phyloP scores from a whole-genome alignment of 2,888 invertebrate species.

The Iselma pallidipennis region DNA sequence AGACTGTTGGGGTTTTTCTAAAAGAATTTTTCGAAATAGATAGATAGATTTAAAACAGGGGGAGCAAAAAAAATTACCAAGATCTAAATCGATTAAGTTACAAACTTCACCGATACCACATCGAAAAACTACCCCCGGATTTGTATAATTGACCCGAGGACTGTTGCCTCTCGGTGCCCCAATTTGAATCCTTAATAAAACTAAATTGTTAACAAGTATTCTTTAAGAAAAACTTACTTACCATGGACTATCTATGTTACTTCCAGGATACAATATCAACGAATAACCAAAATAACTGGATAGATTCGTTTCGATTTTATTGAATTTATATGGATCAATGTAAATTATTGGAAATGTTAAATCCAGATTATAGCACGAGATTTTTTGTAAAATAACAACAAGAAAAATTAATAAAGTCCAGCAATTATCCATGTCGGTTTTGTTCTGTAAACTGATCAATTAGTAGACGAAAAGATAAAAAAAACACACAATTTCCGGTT shows the following conservation, averaged over 20 bases:
- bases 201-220: not conserved
- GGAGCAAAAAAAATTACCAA: conserved; percentile 17
- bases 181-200: conserved; percentile 39
- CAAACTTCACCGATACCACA: conserved; percentile 43
- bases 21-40: not conserved
- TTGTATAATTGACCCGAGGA: conserved; percentile 22
- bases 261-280: conserved; percentile 40
- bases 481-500: conserved; percentile 6
- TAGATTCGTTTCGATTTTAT: conserved; percentile 15
- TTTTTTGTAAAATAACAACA: not conserved
- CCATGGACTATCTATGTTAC: conserved; percentile 32
- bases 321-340: conserved; percentile 31
- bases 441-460: not conserved
- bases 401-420: not conserved
- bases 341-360: conserved; percentile 41
- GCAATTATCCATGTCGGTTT: not conserved
- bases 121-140: conserved; percentile 48
- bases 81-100: conserved; percentile 38
- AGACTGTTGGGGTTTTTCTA: not conserved
- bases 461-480: not conserved
- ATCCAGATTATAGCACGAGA: conserved; percentile 44
- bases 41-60: not conserved
- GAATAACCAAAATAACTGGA: conserved; percentile 51
- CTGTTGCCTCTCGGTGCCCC: conserved; percentile 49
- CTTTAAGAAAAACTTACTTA: conserved; percentile 23